Base-by-base conservation (phyloP, 2,888 invertebrate genomes). In the Polia nebulosa region DNA sequence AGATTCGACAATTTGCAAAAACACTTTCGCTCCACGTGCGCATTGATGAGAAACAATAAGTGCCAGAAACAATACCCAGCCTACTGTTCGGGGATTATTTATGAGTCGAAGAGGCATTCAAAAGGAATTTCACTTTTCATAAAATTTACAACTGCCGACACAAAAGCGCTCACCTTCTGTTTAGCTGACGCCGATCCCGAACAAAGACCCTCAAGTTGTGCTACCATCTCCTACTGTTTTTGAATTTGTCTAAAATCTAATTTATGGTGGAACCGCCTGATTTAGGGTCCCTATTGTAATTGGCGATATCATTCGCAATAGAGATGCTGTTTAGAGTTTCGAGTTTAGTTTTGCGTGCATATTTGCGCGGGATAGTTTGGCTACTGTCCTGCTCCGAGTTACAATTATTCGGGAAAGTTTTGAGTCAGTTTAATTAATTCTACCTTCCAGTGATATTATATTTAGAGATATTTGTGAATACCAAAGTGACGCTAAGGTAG, bases 41-140 rank as follows among this genome's bases (percentile, higher is more conserved):
- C 93, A 93, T 94, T 94, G 95, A 94, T 87, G 91, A 88, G 88
- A 93, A 93, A 95, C 95, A 95, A 95, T 94, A 93, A 93, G 92
- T 92, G 89, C 89, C 91, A 91, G 92, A 94, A 93, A 95, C 95
- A 95, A 95, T 94, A 88, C 91, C 92, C 89, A 89, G 92, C 90
- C 91, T 91, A 88, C 93, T 93, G 91, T 95, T 94, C 91, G 87
- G 83, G 90, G 87, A 92, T 94, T 93, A 95, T 95, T 95, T 95
- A 95, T 95, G 94, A 92, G 89, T 85, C 90, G 90, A 92, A 92
- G 87, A 89, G 92, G 93, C 89, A 91, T 95, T 95, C 94, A 93
- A 94, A 94, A 95, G 95, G 95, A 95, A 95, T 95, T 95, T 95
- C 95, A 95, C 95, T 95, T 95, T 95, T 95, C 95, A 94, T 93